phyloP scores from a whole-genome alignment of 1,140 invertebrate genomes.

The Limonius californicus region DNA sequence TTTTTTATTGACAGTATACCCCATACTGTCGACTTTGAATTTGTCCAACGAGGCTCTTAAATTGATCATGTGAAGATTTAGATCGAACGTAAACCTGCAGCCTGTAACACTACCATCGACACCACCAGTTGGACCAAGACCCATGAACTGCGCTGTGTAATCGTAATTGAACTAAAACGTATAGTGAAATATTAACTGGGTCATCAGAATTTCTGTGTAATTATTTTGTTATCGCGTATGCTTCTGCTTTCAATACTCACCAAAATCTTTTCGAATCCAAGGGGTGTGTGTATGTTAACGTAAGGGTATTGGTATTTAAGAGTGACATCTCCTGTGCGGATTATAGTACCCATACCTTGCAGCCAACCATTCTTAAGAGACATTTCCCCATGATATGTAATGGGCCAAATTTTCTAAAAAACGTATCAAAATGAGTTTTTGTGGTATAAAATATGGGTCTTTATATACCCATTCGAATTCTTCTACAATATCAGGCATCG shows the following conservation, averaged over 20 bases:
- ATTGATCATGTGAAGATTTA: slow-evolving; percentile 42
- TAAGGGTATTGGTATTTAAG: slow-evolving; percentile 47
- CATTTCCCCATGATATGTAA: slow-evolving; percentile 50
- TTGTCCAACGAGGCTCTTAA: slow-evolving; percentile 1
- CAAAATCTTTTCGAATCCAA: not conserved
- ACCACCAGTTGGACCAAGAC: slow-evolving; percentile 49
- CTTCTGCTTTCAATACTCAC: not conserved
- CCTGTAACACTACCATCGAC: slow-evolving; percentile 44
- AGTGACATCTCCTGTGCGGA: slow-evolving; percentile 46
- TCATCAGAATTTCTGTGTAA: not conserved
- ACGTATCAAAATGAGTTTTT: slow-evolving; percentile 8
- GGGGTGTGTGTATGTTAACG: slow-evolving; percentile 41
- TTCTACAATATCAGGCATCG: slow-evolving; percentile 46
- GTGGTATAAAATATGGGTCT: not conserved
- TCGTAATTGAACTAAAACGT: slow-evolving; percentile 48
- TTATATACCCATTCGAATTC: slow-evolving; percentile 48
- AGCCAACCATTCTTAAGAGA: slow-evolving; percentile 47
- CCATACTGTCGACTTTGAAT: slow-evolving; percentile 15
- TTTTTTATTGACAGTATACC: slow-evolving; percentile 13
- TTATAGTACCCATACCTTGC: slow-evolving; percentile 47
- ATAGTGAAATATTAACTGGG: not conserved
- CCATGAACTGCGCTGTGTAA: slow-evolving; percentile 49
- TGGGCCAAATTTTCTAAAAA: slow-evolving; percentile 32
- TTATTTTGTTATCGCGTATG: not conserved
- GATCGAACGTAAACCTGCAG: slow-evolving; percentile 34